A percentile compares a stretch with the other conserved stretches of the same genome.
Conservation (phyloP, 1,140 invertebrate species). For the Macrosteles quadrilineatus region DNA sequence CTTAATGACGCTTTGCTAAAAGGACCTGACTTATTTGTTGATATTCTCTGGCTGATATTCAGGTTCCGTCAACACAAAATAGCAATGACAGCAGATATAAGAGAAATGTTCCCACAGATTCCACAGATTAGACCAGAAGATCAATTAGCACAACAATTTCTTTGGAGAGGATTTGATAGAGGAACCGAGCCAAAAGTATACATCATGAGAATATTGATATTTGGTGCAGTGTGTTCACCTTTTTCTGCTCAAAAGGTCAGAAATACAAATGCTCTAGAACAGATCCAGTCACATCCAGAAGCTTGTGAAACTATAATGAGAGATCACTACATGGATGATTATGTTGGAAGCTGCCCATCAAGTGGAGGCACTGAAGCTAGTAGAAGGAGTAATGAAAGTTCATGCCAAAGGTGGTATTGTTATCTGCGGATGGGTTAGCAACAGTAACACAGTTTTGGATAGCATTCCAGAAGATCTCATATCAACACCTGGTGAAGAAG, state of each 20-base stretch:
- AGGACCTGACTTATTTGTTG: too few relatives aligned
- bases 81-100: slow-evolving; percentile 49
- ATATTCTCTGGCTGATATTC: slow-evolving; percentile 45
- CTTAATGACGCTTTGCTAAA: too few relatives aligned
- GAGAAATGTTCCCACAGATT: slow-evolving; percentile 48
- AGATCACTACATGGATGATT: slow-evolving; percentile 34
- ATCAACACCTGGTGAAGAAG: background rate
- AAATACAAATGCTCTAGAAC: background rate
- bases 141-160: slow-evolving; percentile 42
- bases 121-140: slow-evolving; percentile 41
- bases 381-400: slow-evolving; percentile 11
- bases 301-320: background rate
- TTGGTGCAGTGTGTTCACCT: slow-evolving; percentile 38
- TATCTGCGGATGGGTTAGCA: slow-evolving; percentile 37
- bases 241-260: slow-evolving; percentile 30
- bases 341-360: slow-evolving; percentile 23
- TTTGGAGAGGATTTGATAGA: slow-evolving; percentile 38
- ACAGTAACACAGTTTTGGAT: background rate
- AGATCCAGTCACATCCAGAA: background rate
- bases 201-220: slow-evolving; percentile 37
- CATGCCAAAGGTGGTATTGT: slow-evolving; percentile 36
- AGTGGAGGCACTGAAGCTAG: slow-evolving; percentile 32
- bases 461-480: too few relatives aligned
- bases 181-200: slow-evolving; percentile 29
- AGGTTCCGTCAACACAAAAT: slow-evolving; percentile 44